Conservation (phyloP, 2,888 invertebrate species). For the Chymomyza amoena region DNA sequence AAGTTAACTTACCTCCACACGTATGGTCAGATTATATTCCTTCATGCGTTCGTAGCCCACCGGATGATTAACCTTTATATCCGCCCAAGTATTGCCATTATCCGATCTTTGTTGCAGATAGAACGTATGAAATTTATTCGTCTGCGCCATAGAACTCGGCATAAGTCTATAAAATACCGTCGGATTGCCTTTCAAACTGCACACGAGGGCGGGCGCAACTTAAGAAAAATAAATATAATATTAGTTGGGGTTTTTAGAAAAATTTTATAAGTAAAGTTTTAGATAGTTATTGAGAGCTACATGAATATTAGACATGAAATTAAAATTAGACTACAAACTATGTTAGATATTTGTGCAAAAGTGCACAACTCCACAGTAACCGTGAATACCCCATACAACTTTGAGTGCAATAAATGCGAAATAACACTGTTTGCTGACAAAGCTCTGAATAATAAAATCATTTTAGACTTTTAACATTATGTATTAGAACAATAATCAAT, state of each 20-base stretch:
- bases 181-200: conserved; percentile 96
- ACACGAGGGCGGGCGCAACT: conserved; percentile 44
- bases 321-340: conserved; percentile 27
- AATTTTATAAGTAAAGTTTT: conserved; percentile 26
- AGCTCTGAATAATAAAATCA: too few species aligned
- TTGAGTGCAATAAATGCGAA: too few species aligned
- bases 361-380: too few species aligned
- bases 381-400: too few species aligned
- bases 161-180: conserved; percentile 97
- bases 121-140: conserved; percentile 96
- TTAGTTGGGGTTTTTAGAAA: neutral
- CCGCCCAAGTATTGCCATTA: conserved; percentile 96
- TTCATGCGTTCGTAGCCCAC: conserved; percentile 96
- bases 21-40: conserved; percentile 96
- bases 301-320: conserved; percentile 36
- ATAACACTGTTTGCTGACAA: too few species aligned
- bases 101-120: conserved; percentile 96
- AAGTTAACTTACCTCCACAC: conserved; percentile 90
- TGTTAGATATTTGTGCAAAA: neutral
- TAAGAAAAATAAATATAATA: conserved; percentile 16
- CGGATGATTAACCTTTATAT: conserved; percentile 97
- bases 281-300: conserved; percentile 28
- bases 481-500: too few species aligned
- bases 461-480: too few species aligned
- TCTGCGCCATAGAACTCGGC: conserved; percentile 97